Conservation (phyloP, 2,113 vertebrate species). For the Caranx melampygus region DNA sequence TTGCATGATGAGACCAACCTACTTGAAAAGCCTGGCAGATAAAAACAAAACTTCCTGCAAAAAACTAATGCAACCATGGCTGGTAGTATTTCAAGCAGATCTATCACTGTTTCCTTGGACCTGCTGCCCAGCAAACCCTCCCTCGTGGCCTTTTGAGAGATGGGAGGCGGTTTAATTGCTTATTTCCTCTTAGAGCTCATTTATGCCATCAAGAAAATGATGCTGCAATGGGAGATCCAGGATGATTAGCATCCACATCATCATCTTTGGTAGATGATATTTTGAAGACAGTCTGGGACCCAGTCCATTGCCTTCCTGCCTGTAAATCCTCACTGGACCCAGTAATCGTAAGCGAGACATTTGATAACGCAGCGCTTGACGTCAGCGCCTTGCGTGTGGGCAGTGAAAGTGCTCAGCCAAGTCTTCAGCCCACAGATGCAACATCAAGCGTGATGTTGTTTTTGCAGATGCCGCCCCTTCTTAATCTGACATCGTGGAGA, state of each 20-base stretch:
- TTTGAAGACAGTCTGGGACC: constrained; percentile 41
- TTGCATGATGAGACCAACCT: background rate
- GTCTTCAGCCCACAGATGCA: constrained; percentile 32
- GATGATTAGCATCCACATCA: constrained; percentile 47
- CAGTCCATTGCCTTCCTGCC: constrained; percentile 42
- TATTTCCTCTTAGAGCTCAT: constrained; percentile 63
- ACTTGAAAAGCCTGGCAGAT: background rate
- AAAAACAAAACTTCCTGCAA: background rate
- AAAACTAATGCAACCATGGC: background rate
- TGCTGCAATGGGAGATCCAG: constrained; percentile 35
- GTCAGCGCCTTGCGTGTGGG: constrained; percentile 64
- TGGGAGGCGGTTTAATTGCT: constrained; percentile 64
- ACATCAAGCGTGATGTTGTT: constrained; percentile 24
- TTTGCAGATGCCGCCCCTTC: constrained; percentile 8
- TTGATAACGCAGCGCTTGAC: constrained; percentile 51
- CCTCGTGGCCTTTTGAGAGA: constrained; percentile 34
- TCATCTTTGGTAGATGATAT: constrained; percentile 62
- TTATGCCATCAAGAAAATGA: constrained; percentile 4
- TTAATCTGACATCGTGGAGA: constrained; percentile 33
- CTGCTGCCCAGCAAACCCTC: constrained; percentile 22
- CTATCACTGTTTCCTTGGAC: constrained; percentile 2
- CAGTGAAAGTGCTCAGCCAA: constrained; percentile 45
- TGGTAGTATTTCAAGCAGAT: constrained; percentile 6
- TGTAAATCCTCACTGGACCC: constrained; percentile 30
- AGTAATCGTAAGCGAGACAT: constrained; percentile 12